phyloP scores from a whole-genome alignment of 2,797 vertebrate species.

The Tympanoctomys barrerae region DNA sequence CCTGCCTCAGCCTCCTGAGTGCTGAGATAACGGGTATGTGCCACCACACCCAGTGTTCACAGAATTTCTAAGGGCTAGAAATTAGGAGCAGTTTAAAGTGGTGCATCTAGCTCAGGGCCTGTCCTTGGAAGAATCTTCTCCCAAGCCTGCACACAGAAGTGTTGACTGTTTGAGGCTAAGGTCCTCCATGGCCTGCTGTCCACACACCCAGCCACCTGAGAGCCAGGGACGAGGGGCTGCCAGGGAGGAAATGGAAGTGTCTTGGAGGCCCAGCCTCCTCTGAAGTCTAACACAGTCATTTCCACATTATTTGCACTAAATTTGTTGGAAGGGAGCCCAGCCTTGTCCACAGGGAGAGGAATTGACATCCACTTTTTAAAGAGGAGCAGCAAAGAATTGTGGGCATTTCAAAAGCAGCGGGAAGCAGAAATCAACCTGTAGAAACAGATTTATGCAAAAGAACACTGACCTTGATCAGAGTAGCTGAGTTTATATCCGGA shows the following conservation, averaged over 20 bases:
- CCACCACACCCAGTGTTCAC: not conserved
- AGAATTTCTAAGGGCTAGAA: slow-evolving; percentile 49
- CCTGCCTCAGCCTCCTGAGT: not conserved
- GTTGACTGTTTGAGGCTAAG: not conserved
- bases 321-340: not conserved
- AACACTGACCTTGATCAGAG: not conserved
- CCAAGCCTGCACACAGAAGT: not conserved
- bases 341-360: not conserved
- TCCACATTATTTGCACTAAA: not conserved
- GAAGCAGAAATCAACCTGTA: not conserved
- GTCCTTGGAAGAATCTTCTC: not conserved
- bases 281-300: not conserved
- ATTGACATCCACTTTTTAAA: slow-evolving; percentile 18
- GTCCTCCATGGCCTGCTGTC: not conserved
- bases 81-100: not conserved
- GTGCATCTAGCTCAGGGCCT: slow-evolving; percentile 9
- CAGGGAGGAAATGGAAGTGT: not conserved
- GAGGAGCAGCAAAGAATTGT: not conserved
- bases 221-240: not conserved
- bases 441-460: slow-evolving; percentile 5
- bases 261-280: not conserved
- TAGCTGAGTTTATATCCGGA: slow-evolving; percentile 29
- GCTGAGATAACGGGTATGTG: not conserved
- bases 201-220: not conserved
- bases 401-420: not conserved